Evolutionary conservation across 37 sponge, comb jelly and placozoan species (phyloP).

Genomic region (Lycopodina hypogea): DNA sequence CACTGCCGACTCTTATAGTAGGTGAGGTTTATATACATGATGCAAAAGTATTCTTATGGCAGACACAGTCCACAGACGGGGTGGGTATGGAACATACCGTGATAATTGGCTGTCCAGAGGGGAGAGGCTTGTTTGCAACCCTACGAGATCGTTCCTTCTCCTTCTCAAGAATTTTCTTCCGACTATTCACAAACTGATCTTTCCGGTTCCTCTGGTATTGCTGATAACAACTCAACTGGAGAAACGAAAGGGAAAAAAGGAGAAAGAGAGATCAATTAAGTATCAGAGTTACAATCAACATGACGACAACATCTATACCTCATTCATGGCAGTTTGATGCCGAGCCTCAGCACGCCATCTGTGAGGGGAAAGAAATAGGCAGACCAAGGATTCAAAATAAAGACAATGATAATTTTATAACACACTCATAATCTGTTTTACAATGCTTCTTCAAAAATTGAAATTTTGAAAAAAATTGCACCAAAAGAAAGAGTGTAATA

Average conservation of each 20-base stretch:
- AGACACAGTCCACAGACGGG: no score
- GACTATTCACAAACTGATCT: background rate
- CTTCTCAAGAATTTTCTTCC: conserved; percentile 35
- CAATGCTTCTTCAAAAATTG: no score
- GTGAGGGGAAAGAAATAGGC: no score
- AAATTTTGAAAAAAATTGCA: no score
- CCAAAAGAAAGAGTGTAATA: no score
- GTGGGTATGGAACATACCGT: conserved; percentile 18
- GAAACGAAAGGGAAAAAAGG: background rate
- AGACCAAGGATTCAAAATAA: no score
- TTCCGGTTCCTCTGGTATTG: background rate
- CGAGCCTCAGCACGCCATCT: conserved; percentile 41
- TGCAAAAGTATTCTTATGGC: no score
- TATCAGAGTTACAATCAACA: background rate
- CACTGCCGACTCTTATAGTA: no score
- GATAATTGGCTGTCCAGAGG: conserved; percentile 24
- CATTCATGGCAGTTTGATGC: conserved; percentile 47
- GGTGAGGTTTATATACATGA: no score
- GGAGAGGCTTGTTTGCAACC: conserved; percentile 12
- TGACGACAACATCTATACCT: conserved; percentile 17
- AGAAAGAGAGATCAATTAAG: background rate
- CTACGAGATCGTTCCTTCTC: conserved; percentile 50
- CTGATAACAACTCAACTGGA: conserved; percentile 25
- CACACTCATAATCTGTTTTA: no score
- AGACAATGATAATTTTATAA: no score